Evolutionary conservation across 30 jellyfish, hydroid and myxozoan species (phyloP).

Genomic region (Hydractinia echinata): DNA sequence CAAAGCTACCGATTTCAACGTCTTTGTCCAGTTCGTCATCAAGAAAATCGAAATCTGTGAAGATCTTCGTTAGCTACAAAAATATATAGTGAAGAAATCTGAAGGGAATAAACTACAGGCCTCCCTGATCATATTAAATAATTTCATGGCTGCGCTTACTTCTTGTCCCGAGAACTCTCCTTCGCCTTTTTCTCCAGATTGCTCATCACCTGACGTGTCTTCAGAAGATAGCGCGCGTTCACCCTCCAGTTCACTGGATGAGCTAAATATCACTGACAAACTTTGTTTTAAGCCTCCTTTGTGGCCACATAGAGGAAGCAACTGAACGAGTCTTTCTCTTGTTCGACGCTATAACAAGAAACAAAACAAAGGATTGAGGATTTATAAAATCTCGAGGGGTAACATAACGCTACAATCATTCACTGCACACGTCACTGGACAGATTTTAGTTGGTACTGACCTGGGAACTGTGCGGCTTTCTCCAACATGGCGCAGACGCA

Average conservation of each 20-base stretch:
- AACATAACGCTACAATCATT: not conserved
- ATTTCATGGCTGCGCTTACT: conserved; percentile 15
- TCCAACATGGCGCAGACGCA: conserved; percentile 77
- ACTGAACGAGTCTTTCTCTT: conserved; percentile 85
- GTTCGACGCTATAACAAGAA: conserved; percentile 68
- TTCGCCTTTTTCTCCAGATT: conserved; percentile 65
- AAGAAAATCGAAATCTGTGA: conserved; percentile 89
- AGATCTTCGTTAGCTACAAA: conserved; percentile 64
- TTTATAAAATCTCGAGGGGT: not conserved
- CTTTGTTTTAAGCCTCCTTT: conserved; percentile 96
- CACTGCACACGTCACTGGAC: not conserved
- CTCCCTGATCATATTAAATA: not conserved
- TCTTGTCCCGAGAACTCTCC: conserved; percentile 87
- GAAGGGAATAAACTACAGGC: not conserved
- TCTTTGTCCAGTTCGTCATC: conserved; percentile 95
- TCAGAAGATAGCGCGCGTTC: conserved; percentile 90
- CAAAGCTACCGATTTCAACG: conserved; percentile 68
- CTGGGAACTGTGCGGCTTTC: conserved; percentile 98
- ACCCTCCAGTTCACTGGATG: conserved; percentile 96
- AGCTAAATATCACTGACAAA: conserved; percentile 88
- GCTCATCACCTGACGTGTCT: conserved; percentile 91
- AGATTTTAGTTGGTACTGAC: conserved; percentile 18
- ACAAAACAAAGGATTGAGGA: not conserved
- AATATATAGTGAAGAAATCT: not conserved
- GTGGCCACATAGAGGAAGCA: conserved; percentile 99